Conservation (phyloP, 1,140 invertebrate species). For the Orius insidiosus region DNA sequence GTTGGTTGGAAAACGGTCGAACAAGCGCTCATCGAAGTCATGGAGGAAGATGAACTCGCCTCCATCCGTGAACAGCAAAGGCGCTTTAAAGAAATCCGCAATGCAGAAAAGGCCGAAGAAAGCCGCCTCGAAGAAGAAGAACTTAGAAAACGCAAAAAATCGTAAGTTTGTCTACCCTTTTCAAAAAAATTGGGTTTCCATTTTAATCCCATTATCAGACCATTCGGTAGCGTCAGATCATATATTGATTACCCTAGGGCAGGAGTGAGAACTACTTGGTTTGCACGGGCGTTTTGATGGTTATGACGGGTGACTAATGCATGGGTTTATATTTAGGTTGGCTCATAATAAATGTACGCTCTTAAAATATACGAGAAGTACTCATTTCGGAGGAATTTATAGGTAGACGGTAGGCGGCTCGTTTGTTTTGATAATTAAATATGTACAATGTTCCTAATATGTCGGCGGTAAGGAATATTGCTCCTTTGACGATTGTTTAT, state of each 20-base stretch:
- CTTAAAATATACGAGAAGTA: no score
- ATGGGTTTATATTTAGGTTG: no score
- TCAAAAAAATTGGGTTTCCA: not conserved
- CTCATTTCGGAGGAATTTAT: no score
- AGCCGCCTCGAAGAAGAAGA: constrained; percentile 57
- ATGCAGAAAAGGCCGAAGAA: constrained; percentile 61
- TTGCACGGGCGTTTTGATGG: no score
- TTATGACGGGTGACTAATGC: no score
- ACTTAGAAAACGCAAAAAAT: constrained; percentile 39
- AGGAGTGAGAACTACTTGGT: no score
- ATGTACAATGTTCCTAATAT: no score
- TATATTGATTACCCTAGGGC: not conserved
- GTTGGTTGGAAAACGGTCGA: constrained; percentile 75
- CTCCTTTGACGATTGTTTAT: no score
- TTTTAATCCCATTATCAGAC: not conserved
- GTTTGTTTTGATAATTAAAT: no score
- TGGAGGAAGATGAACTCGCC: constrained; percentile 59
- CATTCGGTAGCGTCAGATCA: not conserved
- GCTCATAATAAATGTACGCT: no score
- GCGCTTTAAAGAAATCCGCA: constrained; percentile 53
- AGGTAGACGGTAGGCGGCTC: no score
- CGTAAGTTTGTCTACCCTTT: constrained; percentile 24
- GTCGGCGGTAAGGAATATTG: no score
- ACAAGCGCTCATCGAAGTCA: constrained; percentile 65
- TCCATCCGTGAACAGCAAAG: constrained; percentile 58